Conservation (phyloP, 2,888 invertebrate species). For the Caradrina clavipalpis region DNA sequence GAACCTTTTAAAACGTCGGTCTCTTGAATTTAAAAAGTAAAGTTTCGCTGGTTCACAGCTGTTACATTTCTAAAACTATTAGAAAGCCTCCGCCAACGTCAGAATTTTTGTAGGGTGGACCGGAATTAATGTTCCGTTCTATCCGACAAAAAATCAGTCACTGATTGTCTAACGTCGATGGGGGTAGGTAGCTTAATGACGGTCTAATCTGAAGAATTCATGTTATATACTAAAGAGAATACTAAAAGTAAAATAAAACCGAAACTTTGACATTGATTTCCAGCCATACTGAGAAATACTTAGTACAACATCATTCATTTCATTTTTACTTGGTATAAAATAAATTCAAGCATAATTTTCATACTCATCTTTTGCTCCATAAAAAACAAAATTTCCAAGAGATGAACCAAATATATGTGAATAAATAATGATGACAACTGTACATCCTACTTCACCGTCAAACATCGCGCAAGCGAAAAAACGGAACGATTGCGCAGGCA, state of each 20-base stretch:
- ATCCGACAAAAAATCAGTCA: no score
- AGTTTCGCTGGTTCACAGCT: not conserved
- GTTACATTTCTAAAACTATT: not conserved
- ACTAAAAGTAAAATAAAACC: not conserved
- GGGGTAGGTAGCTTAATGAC: no score
- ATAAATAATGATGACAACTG: slow-evolving; percentile 4
- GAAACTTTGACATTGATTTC: not conserved
- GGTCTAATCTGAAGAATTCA: no score
- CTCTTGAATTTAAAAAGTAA: slow-evolving; percentile 3
- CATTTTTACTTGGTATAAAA: not conserved
- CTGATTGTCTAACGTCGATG: no score
- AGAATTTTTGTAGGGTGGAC: no score
- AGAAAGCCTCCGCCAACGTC: no score
- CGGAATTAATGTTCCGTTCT: no score
- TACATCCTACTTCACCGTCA: slow-evolving; percentile 9
- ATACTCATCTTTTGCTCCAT: not conserved
- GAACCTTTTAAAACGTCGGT: slow-evolving; percentile 7
- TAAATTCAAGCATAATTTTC: not conserved
- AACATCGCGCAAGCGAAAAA: slow-evolving; percentile 23
- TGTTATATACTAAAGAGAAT: no score
- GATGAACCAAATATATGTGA: not conserved
- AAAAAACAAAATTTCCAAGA: not conserved
- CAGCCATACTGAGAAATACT: not conserved
- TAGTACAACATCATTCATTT: not conserved
- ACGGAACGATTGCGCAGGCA: slow-evolving; percentile 66